Percentiles rank a stretch among this genome's conserved stretches.
phyloP scores from a whole-genome alignment of 1,140 invertebrate genomes.

The Pinna nobilis region DNA sequence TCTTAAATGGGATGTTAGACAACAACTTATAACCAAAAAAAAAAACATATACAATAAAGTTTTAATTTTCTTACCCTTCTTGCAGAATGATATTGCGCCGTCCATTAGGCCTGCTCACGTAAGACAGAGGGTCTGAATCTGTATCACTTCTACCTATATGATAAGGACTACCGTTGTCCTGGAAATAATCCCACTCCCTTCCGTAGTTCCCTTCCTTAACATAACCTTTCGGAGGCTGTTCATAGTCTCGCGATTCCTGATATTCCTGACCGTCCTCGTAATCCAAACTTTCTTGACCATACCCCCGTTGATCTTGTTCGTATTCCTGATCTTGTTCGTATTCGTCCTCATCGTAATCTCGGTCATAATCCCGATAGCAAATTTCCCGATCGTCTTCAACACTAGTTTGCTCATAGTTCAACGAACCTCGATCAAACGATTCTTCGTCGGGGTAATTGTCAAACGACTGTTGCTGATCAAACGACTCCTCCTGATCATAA shows the following conservation, averaged over 20 bases:
- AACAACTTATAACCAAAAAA: no score
- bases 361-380: no score
- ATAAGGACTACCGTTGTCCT: slow-evolving; percentile 53
- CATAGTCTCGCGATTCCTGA: not conserved
- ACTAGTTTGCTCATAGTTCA: not conserved
- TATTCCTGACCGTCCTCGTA: slow-evolving; percentile 10
- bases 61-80: slow-evolving; percentile 73
- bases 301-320: slow-evolving; percentile 41
- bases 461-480: slow-evolving; percentile 6
- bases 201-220: not conserved
- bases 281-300: slow-evolving; percentile 24
- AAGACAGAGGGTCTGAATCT: slow-evolving; percentile 88
- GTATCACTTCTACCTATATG: slow-evolving; percentile 73
- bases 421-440: not conserved
- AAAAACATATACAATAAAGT: no score
- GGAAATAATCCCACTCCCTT: slow-evolving; percentile 49
- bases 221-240: not conserved
- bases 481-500: slow-evolving; percentile 32
- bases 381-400: not conserved
- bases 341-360: slow-evolving; percentile 14
- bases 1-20: no score
- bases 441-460: slow-evolving; percentile 7
- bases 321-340: not conserved
- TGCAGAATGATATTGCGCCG: slow-evolving; percentile 37
- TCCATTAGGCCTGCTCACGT: slow-evolving; percentile 86